These are phyloP conservation scores for Tachina lurida DNA, from an alignment of 2,888 invertebrate species.

Conservation along the genomic window DNA sequence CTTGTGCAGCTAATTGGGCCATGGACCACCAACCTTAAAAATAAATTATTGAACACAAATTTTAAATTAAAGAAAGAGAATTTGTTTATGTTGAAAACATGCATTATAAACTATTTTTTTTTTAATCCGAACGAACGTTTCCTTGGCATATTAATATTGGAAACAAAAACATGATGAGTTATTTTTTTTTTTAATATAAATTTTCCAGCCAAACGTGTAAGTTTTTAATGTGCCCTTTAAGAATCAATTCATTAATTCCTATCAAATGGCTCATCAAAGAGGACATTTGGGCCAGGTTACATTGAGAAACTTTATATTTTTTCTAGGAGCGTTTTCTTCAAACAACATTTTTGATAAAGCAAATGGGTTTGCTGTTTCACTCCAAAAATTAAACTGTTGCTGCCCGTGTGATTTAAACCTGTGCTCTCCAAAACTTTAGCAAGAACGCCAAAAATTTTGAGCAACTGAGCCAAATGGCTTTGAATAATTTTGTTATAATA, in stretches of 20 bases:
- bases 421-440: neutral
- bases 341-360: conserved; percentile 70
- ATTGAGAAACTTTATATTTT: conserved; percentile 50
- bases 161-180: too few relatives aligned
- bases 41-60: neutral
- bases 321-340: conserved; percentile 78
- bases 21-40: conserved; percentile 92
- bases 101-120: neutral
- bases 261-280: conserved; percentile 10
- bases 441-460: neutral
- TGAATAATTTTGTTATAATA: conserved; percentile 13
- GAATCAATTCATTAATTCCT: conserved; percentile 15
- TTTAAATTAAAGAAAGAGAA: neutral
- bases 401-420: neutral
- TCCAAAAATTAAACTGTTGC: conserved; percentile 63
- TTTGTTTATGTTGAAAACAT: neutral
- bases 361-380: conserved; percentile 77
- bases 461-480: neutral
- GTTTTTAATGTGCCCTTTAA: conserved; percentile 7
- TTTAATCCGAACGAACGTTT: too few relatives aligned
- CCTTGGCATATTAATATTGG: too few relatives aligned
- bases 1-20: conserved; percentile 94
- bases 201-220: too few relatives aligned
- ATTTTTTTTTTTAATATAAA: too few relatives aligned
- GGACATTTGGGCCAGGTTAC: neutral